These are phyloP conservation scores for Julus scandinavius DNA, from an alignment of 2,888 invertebrate genomes.

Conservation along the genomic window DNA sequence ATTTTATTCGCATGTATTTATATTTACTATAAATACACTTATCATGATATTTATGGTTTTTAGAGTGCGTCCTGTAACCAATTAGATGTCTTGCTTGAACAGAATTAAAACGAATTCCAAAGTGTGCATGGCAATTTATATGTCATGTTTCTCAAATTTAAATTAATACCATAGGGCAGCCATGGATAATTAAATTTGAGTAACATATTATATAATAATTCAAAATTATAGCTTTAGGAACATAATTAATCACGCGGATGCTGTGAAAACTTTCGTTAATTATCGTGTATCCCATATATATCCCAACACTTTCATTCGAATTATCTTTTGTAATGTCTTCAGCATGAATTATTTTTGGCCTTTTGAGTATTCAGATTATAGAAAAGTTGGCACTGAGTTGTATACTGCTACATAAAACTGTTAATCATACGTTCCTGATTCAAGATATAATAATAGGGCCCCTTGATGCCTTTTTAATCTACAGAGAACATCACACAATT, in stretches of 20 bases:
- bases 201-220: not conserved
- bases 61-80: not conserved
- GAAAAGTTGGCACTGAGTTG: not conserved
- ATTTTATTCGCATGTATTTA: not conserved
- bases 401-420: not conserved
- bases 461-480: not conserved
- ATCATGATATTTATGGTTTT: not conserved
- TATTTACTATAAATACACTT: not conserved
- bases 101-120: not conserved
- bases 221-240: not conserved
- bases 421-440: not conserved
- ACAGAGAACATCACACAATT: not conserved
- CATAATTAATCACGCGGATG: not conserved
- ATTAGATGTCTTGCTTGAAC: constrained; percentile 13
- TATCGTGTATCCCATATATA: not conserved
- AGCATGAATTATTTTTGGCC: not conserved
- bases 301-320: not conserved
- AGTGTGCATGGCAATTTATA: not conserved
- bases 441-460: not conserved
- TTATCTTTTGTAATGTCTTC: not conserved
- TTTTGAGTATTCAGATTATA: not conserved
- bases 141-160: not conserved
- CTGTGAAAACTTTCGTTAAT: not conserved
- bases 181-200: not conserved
- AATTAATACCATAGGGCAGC: not conserved